These are phyloP conservation scores for Tarsius wallacei DNA, from an alignment of 2,797 vertebrate species.

Conservation along the genomic window DNA sequence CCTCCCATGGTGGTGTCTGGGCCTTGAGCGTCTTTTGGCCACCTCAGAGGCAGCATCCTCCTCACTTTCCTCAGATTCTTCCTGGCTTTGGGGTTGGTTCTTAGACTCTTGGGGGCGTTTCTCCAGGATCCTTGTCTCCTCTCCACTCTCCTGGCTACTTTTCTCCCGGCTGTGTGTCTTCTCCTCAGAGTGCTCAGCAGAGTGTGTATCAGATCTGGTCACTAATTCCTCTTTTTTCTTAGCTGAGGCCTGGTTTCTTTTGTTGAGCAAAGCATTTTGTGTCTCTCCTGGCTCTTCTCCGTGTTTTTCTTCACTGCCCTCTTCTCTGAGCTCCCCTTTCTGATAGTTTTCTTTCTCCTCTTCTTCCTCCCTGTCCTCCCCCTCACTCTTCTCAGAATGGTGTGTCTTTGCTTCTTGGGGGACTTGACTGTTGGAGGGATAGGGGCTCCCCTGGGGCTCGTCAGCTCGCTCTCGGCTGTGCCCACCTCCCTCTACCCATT, in stretches of 20 bases:
- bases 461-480: conserved; percentile 84
- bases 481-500: conserved; percentile 68
- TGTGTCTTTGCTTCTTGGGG: conserved; percentile 79
- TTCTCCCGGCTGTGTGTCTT: conserved; percentile 84
- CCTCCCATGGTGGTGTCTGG: conserved; percentile 89
- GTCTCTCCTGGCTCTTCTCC: conserved; percentile 69
- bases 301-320: conserved; percentile 86
- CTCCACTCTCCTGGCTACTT: conserved; percentile 74
- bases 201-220: background rate
- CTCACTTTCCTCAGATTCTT: conserved; percentile 88
- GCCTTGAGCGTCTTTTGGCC: conserved; percentile 84
- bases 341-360: conserved; percentile 62
- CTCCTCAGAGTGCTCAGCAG: conserved; percentile 67
- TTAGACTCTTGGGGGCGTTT: conserved; percentile 76
- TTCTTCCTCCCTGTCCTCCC: conserved; percentile 69
- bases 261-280: conserved; percentile 77
- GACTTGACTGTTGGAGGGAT: conserved; percentile 47
- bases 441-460: conserved; percentile 36
- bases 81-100: conserved; percentile 75
- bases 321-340: conserved; percentile 80
- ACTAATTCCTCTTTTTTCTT: conserved; percentile 64
- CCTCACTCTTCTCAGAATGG: conserved; percentile 75
- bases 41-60: conserved; percentile 80
- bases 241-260: conserved; percentile 77
- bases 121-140: conserved; percentile 79